A percentile compares a stretch with the other conserved stretches of the same genome.
Evolutionary conservation across 2,797 vertebrate genomes (phyloP).

Genomic region (Petrocephalus sullivani): DNA sequence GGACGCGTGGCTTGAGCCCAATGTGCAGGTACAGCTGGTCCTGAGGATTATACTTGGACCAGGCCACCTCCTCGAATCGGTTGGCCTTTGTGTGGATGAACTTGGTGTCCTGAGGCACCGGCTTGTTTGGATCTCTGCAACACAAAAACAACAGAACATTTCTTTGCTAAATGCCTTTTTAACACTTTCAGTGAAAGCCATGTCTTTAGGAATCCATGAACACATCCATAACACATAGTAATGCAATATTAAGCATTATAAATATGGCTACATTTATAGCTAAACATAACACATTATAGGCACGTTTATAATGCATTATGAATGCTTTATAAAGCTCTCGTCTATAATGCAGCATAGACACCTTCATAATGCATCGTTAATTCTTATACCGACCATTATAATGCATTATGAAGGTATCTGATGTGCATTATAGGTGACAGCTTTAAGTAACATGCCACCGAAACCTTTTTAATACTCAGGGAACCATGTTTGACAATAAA

Average conservation of each 20-base stretch:
- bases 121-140: conserved; percentile 92
- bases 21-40: conserved; percentile 97
- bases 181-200: neutral
- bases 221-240: neutral
- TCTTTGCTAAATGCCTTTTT: conserved; percentile 19
- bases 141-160: conserved; percentile 28
- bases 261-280: neutral
- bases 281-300: too few species aligned
- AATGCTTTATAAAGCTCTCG: too few species aligned
- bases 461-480: neutral
- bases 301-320: too few species aligned
- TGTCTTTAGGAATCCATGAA: neutral
- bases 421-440: neutral
- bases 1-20: conserved; percentile 91
- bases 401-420: neutral
- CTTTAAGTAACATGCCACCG: neutral
- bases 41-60: conserved; percentile 96
- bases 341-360: neutral
- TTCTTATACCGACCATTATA: neutral
- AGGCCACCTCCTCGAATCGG: conserved; percentile 95
- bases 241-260: neutral
- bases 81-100: conserved; percentile 99
- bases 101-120: conserved; percentile 96
- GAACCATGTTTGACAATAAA: neutral
- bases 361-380: neutral